These are phyloP conservation scores for Pangasius mekongensis DNA, from an alignment of 2,797 vertebrate genomes.

Conservation along the genomic window DNA sequence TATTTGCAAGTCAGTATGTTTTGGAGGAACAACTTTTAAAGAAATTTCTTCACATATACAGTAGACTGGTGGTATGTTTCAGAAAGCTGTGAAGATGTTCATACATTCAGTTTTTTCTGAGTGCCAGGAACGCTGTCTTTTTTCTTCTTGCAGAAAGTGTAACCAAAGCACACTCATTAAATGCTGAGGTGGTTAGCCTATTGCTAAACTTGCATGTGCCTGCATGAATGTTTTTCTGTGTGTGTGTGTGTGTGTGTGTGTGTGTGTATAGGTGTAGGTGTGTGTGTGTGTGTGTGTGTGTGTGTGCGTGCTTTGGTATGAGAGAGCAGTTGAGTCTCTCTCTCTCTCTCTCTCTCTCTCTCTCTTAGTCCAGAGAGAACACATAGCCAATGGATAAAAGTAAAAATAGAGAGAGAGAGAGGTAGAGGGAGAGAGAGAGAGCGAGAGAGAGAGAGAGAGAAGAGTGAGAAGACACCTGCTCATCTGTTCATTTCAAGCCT, in stretches of 20 bases:
- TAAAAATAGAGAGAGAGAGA: background rate
- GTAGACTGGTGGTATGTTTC: background rate
- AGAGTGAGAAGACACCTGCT: constrained; percentile 63
- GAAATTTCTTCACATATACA: background rate
- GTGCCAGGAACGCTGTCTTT: background rate
- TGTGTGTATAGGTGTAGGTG: constrained; percentile 1
- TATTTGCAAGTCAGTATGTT: background rate
- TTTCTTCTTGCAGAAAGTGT: background rate
- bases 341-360: constrained; percentile 9
- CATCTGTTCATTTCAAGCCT: constrained; percentile 58
- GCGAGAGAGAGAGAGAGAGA: constrained; percentile 17
- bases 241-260: constrained; percentile 21
- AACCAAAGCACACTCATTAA: constrained; percentile 13
- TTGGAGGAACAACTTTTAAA: background rate
- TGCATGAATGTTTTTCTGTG: constrained; percentile 18
- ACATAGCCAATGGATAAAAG: constrained; percentile 3
- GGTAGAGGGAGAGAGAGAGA: background rate
- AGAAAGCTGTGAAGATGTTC: background rate
- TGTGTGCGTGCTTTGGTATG: constrained; percentile 12
- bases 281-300: background rate
- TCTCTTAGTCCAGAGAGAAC: constrained; percentile 12
- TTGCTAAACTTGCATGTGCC: constrained; percentile 14
- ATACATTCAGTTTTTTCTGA: background rate
- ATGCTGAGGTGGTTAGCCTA: constrained; percentile 13
- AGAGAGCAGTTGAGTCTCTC: background rate